phyloP scores from a whole-genome alignment of 2,888 invertebrate genomes.

The Zonitis immaculata region DNA sequence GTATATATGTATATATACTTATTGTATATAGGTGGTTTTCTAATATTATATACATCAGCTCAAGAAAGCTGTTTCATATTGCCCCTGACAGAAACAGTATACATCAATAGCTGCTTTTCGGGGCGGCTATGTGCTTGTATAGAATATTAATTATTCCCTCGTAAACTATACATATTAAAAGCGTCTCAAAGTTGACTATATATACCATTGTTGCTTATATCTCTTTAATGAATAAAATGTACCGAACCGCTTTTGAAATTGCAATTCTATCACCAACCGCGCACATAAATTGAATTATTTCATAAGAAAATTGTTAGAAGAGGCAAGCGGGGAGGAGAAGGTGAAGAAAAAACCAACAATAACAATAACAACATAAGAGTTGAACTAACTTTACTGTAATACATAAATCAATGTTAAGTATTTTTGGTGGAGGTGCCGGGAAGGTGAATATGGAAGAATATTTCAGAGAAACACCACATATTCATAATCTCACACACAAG shows the following conservation, averaged over 20 bases:
- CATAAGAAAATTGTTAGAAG: no score
- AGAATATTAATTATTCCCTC: constrained; percentile 32
- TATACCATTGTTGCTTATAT: constrained; percentile 5
- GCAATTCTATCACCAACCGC: neutral
- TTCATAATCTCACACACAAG: constrained; percentile 13
- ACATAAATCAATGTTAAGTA: no score
- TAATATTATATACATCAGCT: constrained; percentile 22
- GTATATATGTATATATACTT: no score
- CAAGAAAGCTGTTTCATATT: constrained; percentile 18
- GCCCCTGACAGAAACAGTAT: constrained; percentile 30
- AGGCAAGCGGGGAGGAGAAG: no score
- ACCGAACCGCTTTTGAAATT: neutral
- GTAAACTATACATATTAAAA: constrained; percentile 25
- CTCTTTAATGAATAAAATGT: no score
- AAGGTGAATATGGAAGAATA: neutral
- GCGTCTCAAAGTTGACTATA: constrained; percentile 4
- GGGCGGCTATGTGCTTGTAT: constrained; percentile 28
- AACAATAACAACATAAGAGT: no score
- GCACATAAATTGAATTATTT: no score
- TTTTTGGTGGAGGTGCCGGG: constrained; percentile 16
- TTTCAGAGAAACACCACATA: neutral
- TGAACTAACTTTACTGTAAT: no score
- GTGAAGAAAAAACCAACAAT: no score
- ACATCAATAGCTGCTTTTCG: constrained; percentile 32
- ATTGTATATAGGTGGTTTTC: constrained; percentile 15